phyloP scores from a whole-genome alignment of 2,797 vertebrate genomes.

The Chromis chromis region DNA sequence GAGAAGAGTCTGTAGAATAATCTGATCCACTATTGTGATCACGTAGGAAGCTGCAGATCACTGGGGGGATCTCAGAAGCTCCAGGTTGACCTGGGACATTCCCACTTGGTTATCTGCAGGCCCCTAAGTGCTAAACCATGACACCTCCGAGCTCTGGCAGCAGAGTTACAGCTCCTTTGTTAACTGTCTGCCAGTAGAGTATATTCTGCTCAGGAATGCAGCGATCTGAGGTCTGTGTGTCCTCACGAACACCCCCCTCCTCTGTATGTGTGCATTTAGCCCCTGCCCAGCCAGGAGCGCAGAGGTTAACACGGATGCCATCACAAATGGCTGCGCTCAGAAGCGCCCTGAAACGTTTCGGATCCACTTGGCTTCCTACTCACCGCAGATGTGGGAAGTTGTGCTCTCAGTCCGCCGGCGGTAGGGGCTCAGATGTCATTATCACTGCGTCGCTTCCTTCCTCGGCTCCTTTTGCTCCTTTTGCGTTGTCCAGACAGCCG shows the following conservation, averaged over 20 bases:
- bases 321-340: slow-evolving; percentile 25
- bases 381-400: slow-evolving; percentile 49
- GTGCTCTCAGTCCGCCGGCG: slow-evolving; percentile 16
- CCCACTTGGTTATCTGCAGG: neutral
- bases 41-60: neutral
- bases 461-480: slow-evolving; percentile 19
- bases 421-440: slow-evolving; percentile 43
- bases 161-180: neutral
- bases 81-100: neutral
- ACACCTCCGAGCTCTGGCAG: neutral
- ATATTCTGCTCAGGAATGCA: neutral
- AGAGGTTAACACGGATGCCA: slow-evolving; percentile 54
- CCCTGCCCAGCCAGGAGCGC: slow-evolving; percentile 37
- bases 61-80: neutral
- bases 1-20: neutral
- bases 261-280: neutral
- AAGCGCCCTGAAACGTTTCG: neutral
- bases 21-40: neutral
- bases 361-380: slow-evolving; percentile 28
- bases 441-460: slow-evolving; percentile 7
- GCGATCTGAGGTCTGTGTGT: neutral
- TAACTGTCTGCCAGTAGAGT: no score
- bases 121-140: neutral
- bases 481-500: slow-evolving; percentile 22
- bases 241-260: neutral